These are phyloP conservation scores for Petromus typicus DNA, from an alignment of 2,113 vertebrate species.

Conservation along the genomic window DNA sequence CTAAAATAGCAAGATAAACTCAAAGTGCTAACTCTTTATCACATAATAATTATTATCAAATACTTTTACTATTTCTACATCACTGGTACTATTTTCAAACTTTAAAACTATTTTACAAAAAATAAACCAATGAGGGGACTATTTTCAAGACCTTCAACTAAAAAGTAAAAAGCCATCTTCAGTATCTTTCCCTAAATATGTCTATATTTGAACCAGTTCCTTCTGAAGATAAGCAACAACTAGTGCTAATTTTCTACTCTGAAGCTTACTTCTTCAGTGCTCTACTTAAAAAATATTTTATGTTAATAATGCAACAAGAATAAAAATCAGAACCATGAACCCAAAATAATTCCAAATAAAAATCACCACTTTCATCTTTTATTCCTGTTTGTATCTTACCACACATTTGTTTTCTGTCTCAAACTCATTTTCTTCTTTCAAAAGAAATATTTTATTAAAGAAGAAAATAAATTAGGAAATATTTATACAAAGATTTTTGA, in stretches of 20 bases:
- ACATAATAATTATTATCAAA: conserved; percentile 16
- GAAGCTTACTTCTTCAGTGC: background rate
- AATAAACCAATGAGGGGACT: background rate
- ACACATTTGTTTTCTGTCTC: background rate
- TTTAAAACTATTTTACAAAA: background rate
- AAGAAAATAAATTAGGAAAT: background rate
- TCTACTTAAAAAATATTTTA: background rate
- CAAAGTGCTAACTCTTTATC: background rate
- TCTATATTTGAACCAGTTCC: conserved; percentile 2
- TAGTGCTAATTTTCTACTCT: background rate
- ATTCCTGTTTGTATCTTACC: background rate
- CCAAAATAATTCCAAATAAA: background rate
- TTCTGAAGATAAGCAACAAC: background rate
- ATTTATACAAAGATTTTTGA: background rate
- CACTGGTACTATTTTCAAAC: background rate
- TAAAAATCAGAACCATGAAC: background rate
- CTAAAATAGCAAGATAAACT: no score
- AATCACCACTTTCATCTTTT: background rate
- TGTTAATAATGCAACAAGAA: background rate
- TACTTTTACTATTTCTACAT: conserved; percentile 45
- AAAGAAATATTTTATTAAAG: background rate
- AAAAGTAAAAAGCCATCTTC: background rate
- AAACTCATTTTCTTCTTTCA: background rate
- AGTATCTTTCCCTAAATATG: background rate
- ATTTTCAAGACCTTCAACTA: background rate